Evolutionary conservation across 1,140 invertebrate species (phyloP).

Genomic region (Mesaphorura yosii): DNA sequence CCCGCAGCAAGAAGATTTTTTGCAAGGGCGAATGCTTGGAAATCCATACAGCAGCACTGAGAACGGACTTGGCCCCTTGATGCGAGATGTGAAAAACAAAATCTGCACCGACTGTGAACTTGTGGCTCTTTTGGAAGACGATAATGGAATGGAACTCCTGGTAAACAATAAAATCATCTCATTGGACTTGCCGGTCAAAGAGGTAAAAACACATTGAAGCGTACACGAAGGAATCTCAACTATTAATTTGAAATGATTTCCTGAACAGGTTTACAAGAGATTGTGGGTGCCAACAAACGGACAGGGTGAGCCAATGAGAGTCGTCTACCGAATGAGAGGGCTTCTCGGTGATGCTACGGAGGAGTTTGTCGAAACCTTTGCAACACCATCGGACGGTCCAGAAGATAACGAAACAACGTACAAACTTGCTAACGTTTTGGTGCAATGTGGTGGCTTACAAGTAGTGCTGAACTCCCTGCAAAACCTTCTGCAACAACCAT

Average conservation of each 20-base stretch:
- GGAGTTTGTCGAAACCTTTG: slow-evolving; percentile 91
- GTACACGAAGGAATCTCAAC: not conserved
- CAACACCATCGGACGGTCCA: slow-evolving; percentile 73
- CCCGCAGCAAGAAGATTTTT: slow-evolving; percentile 95
- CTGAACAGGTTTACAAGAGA: slow-evolving; percentile 44
- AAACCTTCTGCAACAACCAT: slow-evolving; percentile 40
- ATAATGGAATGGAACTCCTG: slow-evolving; percentile 97
- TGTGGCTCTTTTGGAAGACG: slow-evolving; percentile 89
- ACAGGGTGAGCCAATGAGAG: slow-evolving; percentile 87
- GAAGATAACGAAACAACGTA: slow-evolving; percentile 92
- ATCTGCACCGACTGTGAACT: slow-evolving; percentile 95
- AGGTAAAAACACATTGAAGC: slow-evolving; percentile 43
- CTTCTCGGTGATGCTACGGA: slow-evolving; percentile 94
- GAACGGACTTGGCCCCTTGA: slow-evolving; percentile 83
- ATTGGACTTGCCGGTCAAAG: slow-evolving; percentile 86
- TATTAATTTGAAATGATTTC: not conserved
- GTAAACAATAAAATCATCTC: slow-evolving; percentile 98
- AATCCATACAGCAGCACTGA: slow-evolving; percentile 94
- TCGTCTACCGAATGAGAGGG: slow-evolving; percentile 96
- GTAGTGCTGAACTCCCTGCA: slow-evolving; percentile 57
- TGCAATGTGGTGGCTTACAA: slow-evolving; percentile 26
- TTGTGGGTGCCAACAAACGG: slow-evolving; percentile 73
- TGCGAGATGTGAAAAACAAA: slow-evolving; percentile 98
- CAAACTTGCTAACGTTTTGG: slow-evolving; percentile 49
- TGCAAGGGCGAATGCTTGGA: slow-evolving; percentile 92